Base-by-base conservation (phyloP, 1,140 invertebrate species). In the Penaeus indicus region DNA sequence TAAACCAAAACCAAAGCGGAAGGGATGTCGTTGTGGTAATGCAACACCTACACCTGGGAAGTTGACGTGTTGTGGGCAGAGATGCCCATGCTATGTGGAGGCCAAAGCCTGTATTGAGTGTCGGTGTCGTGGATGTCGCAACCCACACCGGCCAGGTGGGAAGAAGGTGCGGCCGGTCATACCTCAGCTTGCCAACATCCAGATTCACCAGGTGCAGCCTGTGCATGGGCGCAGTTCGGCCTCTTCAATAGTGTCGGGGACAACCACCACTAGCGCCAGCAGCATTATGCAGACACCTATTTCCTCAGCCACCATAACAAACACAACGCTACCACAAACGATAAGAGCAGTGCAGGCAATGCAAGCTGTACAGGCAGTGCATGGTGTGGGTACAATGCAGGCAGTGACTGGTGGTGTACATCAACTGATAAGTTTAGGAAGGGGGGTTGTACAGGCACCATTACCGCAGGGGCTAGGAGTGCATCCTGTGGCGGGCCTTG, bases 71-170 rank as follows among this genome's bases (percentile, higher is more conserved):
- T 97, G 97, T 92, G 97, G 97, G 5, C 97, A 98, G 92, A 94
- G 97, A 89, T 98, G 97, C 94, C 97, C 97, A 0, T 98, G 97
- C 93, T 98, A 98, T 93, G 96, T 97, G 84, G 96, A 96, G 91
- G 96, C 95, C 92, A 97, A 96, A 93, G 95, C 96, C 19, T 98
- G 97, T 92, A 94, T 96, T 60, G 96, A 96, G 90, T 98, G 97
- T 93, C 96, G 96, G 92, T 98, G 97, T 93, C 95, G 96, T 93
- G 97, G 97, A 13, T 98, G 97, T 93, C 93, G 97, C 92, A 98
- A 98, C 94, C 97, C 97, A 22, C 96, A 97, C 92, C 95, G 95
- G 91, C 94, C 95, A 79, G 96, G 96, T 93, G 96, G 96, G 82
- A 94, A 96, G 91, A 97, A 97, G 94, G 95, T 96, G 94, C 86